A percentile compares a stretch with the other conserved stretches of the same genome.
Evolutionary conservation across 2,888 invertebrate genomes (phyloP).

Genomic region (Acanthosepion lycidas): DNA sequence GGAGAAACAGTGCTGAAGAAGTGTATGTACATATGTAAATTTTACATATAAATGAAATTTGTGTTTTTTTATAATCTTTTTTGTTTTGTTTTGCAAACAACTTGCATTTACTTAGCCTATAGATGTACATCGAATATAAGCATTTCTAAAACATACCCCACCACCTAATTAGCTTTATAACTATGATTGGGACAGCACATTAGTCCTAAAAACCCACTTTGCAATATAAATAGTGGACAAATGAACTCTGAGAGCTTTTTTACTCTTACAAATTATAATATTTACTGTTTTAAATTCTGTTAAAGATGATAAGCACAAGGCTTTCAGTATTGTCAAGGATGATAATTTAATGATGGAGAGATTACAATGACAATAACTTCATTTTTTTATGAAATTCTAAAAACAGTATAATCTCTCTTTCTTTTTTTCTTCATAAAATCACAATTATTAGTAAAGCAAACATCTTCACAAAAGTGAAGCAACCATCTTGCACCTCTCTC

Average conservation of each 20-base stretch:
- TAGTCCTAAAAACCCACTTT: not conserved
- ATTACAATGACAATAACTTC: not conserved
- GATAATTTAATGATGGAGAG: no score
- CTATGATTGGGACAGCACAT: not conserved
- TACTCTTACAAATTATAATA: not conserved
- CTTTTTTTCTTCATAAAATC: not conserved
- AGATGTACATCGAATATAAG: not conserved
- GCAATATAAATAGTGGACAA: not conserved
- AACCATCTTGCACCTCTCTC: not conserved
- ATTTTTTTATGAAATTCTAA: not conserved
- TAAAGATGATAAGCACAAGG: not conserved
- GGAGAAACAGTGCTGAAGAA: not conserved
- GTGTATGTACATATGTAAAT: not conserved
- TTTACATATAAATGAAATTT: not conserved
- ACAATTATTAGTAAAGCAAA: not conserved
- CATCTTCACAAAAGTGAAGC: not conserved
- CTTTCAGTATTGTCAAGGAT: not conserved
- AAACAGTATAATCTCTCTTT: not conserved
- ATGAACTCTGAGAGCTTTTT: not conserved
- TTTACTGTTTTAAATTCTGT: not conserved
- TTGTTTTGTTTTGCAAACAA: not conserved
- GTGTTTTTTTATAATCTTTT: no score
- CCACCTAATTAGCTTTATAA: not conserved
- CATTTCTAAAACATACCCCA: not conserved
- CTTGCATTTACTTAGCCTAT: not conserved